phyloP scores from a whole-genome alignment of 1,140 invertebrate genomes.

The Drosophila triauraria region DNA sequence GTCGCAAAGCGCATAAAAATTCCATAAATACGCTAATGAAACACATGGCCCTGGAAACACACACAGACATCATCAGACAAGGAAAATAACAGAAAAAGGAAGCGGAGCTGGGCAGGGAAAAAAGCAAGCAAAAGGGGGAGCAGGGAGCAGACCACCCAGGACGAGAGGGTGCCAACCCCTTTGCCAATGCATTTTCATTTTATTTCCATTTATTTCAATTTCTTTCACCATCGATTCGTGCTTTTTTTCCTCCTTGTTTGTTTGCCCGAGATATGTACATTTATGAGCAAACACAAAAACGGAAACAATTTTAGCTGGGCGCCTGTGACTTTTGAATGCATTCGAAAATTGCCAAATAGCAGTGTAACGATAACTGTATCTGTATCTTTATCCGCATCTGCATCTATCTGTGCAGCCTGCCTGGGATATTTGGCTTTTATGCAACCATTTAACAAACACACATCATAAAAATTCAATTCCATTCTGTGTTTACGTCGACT shows the following conservation, averaged over 20 bases:
- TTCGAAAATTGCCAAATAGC: constrained; percentile 20
- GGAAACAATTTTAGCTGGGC: constrained; percentile 46
- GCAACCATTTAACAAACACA: constrained; percentile 83
- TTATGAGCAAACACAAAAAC: constrained; percentile 34
- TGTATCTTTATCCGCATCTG: constrained; percentile 4
- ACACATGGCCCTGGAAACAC: constrained; percentile 54
- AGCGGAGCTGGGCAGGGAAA: constrained; percentile 6
- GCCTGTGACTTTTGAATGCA: constrained; percentile 61
- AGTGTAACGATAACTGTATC: constrained; percentile 33
- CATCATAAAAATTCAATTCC: constrained; percentile 81
- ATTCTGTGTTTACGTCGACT: constrained; percentile 74
- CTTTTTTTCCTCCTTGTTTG: constrained; percentile 3
- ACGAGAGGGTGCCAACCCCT: constrained; percentile 6
- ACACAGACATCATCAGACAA: constrained; percentile 11
- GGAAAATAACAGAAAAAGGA: constrained; percentile 5
- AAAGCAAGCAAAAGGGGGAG: constrained; percentile 17
- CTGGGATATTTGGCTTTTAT: constrained; percentile 70
- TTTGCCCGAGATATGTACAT: constrained; percentile 26
- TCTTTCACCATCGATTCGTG: constrained; percentile 24
- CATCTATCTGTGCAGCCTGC: constrained; percentile 15
- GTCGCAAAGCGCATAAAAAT: constrained; percentile 65
- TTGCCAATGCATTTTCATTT: constrained; percentile 58
- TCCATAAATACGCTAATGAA: constrained; percentile 81
- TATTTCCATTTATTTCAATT: constrained; percentile 53
- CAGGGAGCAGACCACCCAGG: constrained; percentile 36